Conservation (phyloP, 35 echinoderm and acorn worm genomes). For the Heliocidaris tuberculata region DNA sequence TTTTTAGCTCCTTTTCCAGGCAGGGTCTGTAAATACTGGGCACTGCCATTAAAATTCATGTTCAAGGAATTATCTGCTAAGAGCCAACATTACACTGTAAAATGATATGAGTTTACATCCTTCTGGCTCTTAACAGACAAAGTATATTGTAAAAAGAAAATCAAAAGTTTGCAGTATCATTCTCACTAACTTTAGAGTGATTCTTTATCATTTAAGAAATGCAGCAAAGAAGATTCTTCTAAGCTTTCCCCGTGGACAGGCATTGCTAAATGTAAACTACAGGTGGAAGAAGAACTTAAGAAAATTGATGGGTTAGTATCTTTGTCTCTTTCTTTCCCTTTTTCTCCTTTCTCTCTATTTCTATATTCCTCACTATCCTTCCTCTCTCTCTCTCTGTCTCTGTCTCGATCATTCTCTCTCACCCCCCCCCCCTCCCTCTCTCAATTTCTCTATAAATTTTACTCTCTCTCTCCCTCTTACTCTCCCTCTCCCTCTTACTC, state of each 20-base stretch:
- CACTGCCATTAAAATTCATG: no score
- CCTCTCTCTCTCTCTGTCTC: neutral
- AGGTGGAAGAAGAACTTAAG: conserved; percentile 83
- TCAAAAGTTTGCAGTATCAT: neutral
- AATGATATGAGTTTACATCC: no score
- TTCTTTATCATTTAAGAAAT: conserved; percentile 60
- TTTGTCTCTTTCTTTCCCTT: neutral
- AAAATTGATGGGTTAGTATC: conserved; percentile 76
- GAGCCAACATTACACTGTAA: no score
- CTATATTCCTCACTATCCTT: neutral
- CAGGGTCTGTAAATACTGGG: no score
- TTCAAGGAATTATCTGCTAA: no score
- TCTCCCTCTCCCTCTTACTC: neutral
- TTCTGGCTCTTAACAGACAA: no score
- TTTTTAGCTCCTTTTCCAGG: no score
- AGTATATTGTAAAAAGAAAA: no score
- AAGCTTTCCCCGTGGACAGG: conserved; percentile 92
- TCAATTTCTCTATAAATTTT: neutral
- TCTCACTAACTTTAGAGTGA: neutral
- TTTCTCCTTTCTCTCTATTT: neutral
- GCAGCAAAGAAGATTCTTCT: conserved; percentile 77
- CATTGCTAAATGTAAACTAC: conserved; percentile 88
- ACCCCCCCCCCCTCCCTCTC: neutral
- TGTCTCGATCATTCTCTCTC: neutral
- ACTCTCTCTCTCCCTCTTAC: neutral